Percentiles rank a stretch among this genome's conserved stretches.
Conservation (phyloP, 2,888 invertebrate genomes). For the Harpalus rubripes region DNA sequence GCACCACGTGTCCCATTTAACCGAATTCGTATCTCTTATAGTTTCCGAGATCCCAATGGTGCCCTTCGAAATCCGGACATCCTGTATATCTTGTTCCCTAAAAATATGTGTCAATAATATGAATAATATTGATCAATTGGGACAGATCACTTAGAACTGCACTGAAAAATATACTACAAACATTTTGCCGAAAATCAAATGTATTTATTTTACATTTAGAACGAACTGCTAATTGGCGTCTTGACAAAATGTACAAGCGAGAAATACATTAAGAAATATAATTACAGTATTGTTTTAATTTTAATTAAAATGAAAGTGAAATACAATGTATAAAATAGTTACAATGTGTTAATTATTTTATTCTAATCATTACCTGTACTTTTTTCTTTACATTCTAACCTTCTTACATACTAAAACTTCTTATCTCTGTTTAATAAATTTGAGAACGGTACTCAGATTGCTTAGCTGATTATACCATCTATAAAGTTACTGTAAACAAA, state of each 20-base stretch:
- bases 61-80: too few species aligned
- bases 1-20: too few species aligned
- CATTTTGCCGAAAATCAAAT: too few species aligned
- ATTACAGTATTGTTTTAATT: background rate
- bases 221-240: too few species aligned
- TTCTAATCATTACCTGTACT: background rate
- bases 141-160: too few species aligned
- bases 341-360: conserved; percentile 1
- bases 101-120: too few species aligned
- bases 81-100: too few species aligned
- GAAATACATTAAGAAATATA: background rate
- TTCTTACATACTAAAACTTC: background rate
- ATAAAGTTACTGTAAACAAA: background rate
- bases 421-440: background rate
- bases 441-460: background rate
- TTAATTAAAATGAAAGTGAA: conserved; percentile 1
- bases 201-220: too few species aligned
- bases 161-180: too few species aligned
- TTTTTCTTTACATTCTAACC: background rate
- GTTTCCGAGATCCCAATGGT: too few species aligned
- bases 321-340: background rate
- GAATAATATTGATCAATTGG: too few species aligned
- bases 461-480: background rate
- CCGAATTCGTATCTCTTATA: too few species aligned
- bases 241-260: background rate